These are phyloP conservation scores for Caiman crocodilus DNA, from an alignment of 2,797 vertebrate species.

Conservation along the genomic window DNA sequence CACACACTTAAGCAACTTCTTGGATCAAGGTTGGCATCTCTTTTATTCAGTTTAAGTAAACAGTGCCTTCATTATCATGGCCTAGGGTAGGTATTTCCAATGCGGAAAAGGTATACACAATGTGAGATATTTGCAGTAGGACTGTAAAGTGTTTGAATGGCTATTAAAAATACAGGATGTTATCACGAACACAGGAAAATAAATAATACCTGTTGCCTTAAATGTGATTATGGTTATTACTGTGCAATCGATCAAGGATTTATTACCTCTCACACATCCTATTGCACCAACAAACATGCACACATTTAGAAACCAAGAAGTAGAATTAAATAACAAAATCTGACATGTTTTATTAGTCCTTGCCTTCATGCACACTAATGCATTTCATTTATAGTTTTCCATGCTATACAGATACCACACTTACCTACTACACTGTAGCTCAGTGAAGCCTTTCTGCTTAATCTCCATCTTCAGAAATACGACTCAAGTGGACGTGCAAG, in stretches of 20 bases:
- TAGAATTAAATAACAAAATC: constrained; percentile 5
- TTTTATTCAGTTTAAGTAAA: not conserved
- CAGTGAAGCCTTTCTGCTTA: not conserved
- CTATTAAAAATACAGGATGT: not conserved
- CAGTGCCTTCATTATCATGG: not conserved
- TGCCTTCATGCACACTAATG: not conserved
- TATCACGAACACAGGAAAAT: constrained; percentile 6
- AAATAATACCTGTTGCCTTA: constrained; percentile 10
- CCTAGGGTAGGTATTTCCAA: not conserved
- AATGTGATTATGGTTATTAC: not conserved
- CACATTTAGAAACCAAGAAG: not conserved
- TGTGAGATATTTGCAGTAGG: not conserved
- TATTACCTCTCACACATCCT: not conserved
- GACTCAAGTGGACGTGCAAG: not conserved
- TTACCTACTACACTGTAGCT: not conserved
- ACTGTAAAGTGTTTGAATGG: not conserved
- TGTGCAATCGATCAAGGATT: not conserved
- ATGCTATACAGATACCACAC: not conserved
- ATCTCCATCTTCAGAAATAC: not conserved
- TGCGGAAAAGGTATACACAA: not conserved
- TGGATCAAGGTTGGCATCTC: not conserved
- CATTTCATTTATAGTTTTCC: not conserved
- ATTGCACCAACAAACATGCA: not conserved
- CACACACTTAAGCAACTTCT: not conserved
- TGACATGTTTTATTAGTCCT: not conserved